A percentile compares a stretch with the other conserved stretches of the same genome.
Conservation (phyloP, 1,140 invertebrate species). For the Drosophila burlai region DNA sequence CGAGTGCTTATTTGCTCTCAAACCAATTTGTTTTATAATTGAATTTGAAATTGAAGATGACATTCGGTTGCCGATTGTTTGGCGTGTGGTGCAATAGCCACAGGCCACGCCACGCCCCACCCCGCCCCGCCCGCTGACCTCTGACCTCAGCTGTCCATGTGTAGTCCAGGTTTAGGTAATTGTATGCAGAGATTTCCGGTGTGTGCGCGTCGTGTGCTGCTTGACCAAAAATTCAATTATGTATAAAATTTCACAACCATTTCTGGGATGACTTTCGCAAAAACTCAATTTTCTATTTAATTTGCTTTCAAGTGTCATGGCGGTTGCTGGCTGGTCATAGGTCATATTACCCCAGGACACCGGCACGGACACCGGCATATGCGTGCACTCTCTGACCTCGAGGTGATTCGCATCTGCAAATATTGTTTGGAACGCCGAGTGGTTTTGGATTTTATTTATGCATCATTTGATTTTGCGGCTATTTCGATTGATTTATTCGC, state of each 20-base stretch:
- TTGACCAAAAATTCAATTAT: conserved; percentile 84
- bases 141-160: conserved; percentile 73
- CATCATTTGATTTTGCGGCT: conserved; percentile 80
- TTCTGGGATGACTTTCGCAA: conserved; percentile 66
- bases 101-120: conserved; percentile 51
- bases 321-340: conserved; percentile 54
- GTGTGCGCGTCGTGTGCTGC: conserved; percentile 18
- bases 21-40: conserved; percentile 85
- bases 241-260: conserved; percentile 84
- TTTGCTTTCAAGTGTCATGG: conserved; percentile 80
- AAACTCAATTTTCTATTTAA: conserved; percentile 83
- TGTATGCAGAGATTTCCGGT: conserved; percentile 56
- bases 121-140: conserved; percentile 25
- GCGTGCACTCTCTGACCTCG: conserved; percentile 69
- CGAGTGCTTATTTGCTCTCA: conserved; percentile 75
- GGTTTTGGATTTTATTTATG: conserved; percentile 70
- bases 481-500: conserved; percentile 74
- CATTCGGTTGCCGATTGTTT: conserved; percentile 82
- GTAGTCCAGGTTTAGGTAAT: conserved; percentile 62
- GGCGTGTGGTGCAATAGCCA: conserved; percentile 74
- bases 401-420: conserved; percentile 62
- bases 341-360: conserved; percentile 18
- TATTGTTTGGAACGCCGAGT: conserved; percentile 56
- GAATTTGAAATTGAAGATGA: conserved; percentile 85
- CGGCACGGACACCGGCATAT: conserved; percentile 41